These are phyloP conservation scores for Priocnemis perturbator DNA, from an alignment of 2,888 invertebrate species.

Conservation along the genomic window DNA sequence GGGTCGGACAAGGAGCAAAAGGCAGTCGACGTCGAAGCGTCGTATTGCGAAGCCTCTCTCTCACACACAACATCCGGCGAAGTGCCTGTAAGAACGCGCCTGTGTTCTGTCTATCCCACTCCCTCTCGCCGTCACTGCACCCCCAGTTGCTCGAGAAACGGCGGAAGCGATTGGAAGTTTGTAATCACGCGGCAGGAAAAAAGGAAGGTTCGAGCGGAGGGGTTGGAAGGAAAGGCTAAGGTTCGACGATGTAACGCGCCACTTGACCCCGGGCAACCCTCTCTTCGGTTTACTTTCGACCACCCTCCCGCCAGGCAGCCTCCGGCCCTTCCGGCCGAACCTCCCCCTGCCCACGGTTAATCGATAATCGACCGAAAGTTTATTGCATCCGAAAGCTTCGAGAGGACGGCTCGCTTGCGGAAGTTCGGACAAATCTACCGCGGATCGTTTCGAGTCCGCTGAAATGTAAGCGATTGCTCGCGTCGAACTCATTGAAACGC, in stretches of 20 bases:
- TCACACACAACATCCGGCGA: conserved; percentile 12
- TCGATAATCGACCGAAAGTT: conserved; percentile 31
- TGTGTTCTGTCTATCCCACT: no score
- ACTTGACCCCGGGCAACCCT: conserved; percentile 20
- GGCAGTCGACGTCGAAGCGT: conserved; percentile 31
- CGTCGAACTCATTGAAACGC: no score
- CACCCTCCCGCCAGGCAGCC: no score
- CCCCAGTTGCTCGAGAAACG: background rate
- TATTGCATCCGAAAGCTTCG: conserved; percentile 4
- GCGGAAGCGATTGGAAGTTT: conserved; percentile 31
- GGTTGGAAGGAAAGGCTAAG: background rate
- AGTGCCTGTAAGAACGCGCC: conserved; percentile 33
- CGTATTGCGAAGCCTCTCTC: conserved; percentile 37
- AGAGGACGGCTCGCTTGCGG: background rate
- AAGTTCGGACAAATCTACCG: no score
- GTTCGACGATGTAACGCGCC: conserved; percentile 21
- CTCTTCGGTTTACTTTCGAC: no score
- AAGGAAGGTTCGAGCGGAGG: conserved; percentile 1
- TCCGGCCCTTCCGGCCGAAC: conserved; percentile 1
- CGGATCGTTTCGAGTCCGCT: no score
- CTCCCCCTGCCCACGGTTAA: conserved; percentile 4
- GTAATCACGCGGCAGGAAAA: conserved; percentile 36
- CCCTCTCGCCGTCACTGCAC: no score
- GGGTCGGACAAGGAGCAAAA: conserved; percentile 29
- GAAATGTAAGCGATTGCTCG: no score